Evolutionary conservation across 2,113 vertebrate species (phyloP), one percentile per base, ranked within the genome.

Genomic region (Mustelus asterias): DNA sequence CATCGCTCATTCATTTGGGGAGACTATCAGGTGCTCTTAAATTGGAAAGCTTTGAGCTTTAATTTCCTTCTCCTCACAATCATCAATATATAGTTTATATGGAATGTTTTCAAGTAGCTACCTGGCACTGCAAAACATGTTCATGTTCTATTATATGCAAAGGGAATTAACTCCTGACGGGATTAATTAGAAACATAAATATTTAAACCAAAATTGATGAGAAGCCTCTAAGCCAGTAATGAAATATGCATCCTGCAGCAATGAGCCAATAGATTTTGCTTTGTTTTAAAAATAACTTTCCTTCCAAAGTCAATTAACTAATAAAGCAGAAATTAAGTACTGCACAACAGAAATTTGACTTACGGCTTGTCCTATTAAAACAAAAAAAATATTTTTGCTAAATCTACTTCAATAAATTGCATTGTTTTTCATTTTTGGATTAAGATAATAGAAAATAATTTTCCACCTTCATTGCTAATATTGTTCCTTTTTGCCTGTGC

Each of bases 111-210:
- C 20, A 44, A 8, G 29, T n/a, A 37, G 1, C 4, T 10, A 37
- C 4, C n/a, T 16, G 54, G 20, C 29, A 37, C n/a, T 67, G 10
- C 29, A 20, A 63, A 63, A 67, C 63, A 93, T 65, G 33, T 93
- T 90, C 29, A 16, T 26, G 33, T 60, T 37, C 48, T 67, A 65
- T 93, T 65, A 65, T 22, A 37, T 93, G 58, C 33, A 93, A 93
- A 93, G 60, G 90, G 65, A 93, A 93, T 92, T 63, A 37, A 63
- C 10, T 14, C 18, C 80, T 54, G 85, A 26, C 20, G 22, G 18
- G 44, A 88, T 54, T 88, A 88, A 88, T 88, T 88, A 88, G 85
- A 88, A 88, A 65, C 63, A 93, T 67, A 92, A 92, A 63, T 60
- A 93, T 65, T 93, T 37, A 67, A 93, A n/a, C 18, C 89, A 93